phyloP scores from a whole-genome alignment of 2,797 vertebrate species.

The Acipenser ruthenus region DNA sequence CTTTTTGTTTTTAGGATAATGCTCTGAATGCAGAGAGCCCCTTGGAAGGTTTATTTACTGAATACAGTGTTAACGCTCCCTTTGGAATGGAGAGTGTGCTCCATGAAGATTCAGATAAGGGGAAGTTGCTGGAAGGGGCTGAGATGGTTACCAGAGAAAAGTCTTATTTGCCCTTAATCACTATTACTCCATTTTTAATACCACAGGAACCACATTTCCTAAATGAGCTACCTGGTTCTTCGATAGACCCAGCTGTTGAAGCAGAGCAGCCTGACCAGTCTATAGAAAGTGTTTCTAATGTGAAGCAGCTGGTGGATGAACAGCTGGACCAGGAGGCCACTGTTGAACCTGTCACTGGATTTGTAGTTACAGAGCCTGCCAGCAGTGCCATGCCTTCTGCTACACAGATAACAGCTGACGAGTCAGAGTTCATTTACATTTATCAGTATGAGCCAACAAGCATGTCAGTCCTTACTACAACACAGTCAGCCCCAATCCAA shows the following conservation, averaged over 20 bases:
- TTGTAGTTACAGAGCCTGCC: not conserved
- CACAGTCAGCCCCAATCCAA: slow-evolving; percentile 12
- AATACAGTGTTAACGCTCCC: too few species aligned
- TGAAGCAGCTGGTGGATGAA: slow-evolving; percentile 25
- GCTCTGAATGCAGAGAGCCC: too few species aligned
- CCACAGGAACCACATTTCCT: slow-evolving; percentile 41
- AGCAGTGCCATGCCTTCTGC: slow-evolving; percentile 7
- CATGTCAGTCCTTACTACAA: not conserved
- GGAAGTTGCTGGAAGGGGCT: too few species aligned
- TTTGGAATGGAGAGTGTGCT: too few species aligned
- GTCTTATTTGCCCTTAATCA: not conserved
- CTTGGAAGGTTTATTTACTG: too few species aligned
- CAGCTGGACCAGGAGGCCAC: not conserved
- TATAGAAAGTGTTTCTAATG: slow-evolving; percentile 39
- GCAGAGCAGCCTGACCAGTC: slow-evolving; percentile 29
- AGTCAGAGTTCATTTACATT: slow-evolving; percentile 20
- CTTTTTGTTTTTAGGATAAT: too few species aligned
- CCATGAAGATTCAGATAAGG: too few species aligned
- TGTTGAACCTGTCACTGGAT: not conserved
- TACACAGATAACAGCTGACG: slow-evolving; percentile 9
- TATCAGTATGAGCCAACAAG: slow-evolving; percentile 19
- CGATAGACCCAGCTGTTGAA: slow-evolving; percentile 21
- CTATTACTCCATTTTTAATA: slow-evolving; percentile 21
- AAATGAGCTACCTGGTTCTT: slow-evolving; percentile 39
- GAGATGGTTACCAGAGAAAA: too few species aligned